These are phyloP conservation scores for Thelaira solivaga DNA, from an alignment of 2,888 invertebrate species.

Conservation along the genomic window DNA sequence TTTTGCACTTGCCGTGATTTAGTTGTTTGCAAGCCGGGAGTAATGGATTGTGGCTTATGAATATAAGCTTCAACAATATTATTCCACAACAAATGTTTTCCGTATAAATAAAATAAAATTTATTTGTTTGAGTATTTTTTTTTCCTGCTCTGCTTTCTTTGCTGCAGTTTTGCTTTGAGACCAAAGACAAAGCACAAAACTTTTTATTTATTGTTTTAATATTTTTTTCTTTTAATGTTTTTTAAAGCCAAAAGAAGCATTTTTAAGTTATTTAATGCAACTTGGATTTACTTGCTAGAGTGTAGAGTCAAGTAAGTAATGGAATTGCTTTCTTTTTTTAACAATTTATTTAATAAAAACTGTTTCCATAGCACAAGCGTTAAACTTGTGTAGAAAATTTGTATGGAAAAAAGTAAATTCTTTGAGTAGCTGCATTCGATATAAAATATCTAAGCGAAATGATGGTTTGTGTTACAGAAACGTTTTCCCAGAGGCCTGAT, in stretches of 20 bases:
- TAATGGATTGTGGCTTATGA: conserved; percentile 15
- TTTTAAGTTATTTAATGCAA: background rate
- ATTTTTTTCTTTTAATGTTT: no score
- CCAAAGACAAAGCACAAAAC: conserved; percentile 20
- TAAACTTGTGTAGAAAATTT: no score
- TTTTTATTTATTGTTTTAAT: conserved; percentile 8
- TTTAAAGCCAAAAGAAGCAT: no score
- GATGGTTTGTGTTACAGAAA: no score
- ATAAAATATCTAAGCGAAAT: no score
- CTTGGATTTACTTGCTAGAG: conserved; percentile 4
- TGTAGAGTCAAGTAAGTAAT: background rate
- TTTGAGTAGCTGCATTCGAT: no score
- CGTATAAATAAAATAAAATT: conserved; percentile 30
- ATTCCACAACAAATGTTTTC: conserved; percentile 42
- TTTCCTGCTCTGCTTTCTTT: no score
- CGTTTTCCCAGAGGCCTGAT: no score
- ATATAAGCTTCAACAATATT: conserved; percentile 31
- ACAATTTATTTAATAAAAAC: no score
- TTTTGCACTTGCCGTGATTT: conserved; percentile 72
- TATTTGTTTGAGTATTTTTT: conserved; percentile 7
- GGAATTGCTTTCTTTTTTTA: no score
- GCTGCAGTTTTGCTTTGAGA: background rate
- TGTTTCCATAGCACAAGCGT: no score
- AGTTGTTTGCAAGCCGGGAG: conserved; percentile 51
- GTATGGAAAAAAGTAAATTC: no score